phyloP scores from a whole-genome alignment of 2,113 vertebrate species.

The Noctilio leporinus region DNA sequence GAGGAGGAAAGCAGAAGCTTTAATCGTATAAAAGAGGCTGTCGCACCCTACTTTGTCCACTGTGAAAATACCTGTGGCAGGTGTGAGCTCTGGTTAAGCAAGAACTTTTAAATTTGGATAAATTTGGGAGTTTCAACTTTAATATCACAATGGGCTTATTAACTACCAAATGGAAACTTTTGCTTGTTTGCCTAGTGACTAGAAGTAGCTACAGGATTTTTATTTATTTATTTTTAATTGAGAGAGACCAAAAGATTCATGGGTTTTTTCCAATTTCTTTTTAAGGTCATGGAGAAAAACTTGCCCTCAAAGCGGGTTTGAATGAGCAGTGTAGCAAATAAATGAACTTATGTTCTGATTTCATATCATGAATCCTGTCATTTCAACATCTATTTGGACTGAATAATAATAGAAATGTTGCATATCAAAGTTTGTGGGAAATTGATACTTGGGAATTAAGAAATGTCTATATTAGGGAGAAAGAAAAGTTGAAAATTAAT shows the following conservation, averaged over 20 bases:
- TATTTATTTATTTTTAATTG: not conserved
- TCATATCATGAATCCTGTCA: not conserved
- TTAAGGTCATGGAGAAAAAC: not conserved
- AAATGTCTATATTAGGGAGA: not conserved
- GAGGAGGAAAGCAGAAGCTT: not conserved
- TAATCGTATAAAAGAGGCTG: not conserved
- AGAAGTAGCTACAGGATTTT: not conserved
- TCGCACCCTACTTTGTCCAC: not conserved
- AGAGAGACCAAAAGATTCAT: not conserved
- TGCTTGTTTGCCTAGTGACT: not conserved
- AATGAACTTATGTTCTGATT: not conserved
- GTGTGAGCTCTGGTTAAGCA: not conserved
- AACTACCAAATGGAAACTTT: not conserved
- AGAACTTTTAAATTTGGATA: not conserved
- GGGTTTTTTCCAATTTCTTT: not conserved
- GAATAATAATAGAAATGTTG: not conserved
- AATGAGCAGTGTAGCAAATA: not conserved
- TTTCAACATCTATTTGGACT: not conserved
- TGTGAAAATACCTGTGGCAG: not conserved
- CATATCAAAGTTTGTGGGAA: not conserved
- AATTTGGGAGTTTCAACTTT: not conserved
- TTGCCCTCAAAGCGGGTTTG: not conserved
- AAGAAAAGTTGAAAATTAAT: not conserved
- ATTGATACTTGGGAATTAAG: not conserved
- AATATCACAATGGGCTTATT: not conserved